Conservation (phyloP, 2,113 vertebrate species). For the Myanophis thanlyinensis region DNA sequence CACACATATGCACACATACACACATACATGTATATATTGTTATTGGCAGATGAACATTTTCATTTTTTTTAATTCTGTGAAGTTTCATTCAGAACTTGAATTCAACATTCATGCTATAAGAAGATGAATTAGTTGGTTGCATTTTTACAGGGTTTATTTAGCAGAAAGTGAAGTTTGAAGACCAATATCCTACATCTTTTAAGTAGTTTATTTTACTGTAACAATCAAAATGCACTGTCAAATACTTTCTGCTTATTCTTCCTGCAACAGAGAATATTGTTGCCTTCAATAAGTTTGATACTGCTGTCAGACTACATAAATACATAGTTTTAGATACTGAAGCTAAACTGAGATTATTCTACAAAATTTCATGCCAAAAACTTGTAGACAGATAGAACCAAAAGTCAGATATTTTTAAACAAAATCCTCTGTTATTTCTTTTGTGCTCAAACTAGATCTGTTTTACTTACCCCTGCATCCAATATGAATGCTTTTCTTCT, state of each 20-base stretch:
- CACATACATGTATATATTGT: background rate
- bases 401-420: constrained; percentile 14
- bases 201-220: background rate
- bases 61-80: background rate
- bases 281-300: constrained; percentile 9
- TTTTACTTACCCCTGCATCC: constrained; percentile 4
- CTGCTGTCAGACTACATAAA: background rate
- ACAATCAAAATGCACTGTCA: background rate
- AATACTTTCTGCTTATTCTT: background rate
- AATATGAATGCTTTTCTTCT: constrained; percentile 1
- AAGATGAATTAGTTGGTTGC: background rate
- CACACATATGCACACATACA: no score
- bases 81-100: background rate
- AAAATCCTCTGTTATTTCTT: constrained; percentile 19
- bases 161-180: background rate
- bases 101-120: background rate
- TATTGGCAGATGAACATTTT: constrained; percentile 9
- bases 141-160: background rate
- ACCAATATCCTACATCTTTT: background rate
- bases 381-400: background rate
- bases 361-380: background rate
- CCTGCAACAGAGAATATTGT: background rate
- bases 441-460: background rate
- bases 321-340: background rate
- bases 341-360: constrained; percentile 16